Evolutionary conservation across 2,888 invertebrate species (phyloP).

Genomic region (Operophtera brumata): DNA sequence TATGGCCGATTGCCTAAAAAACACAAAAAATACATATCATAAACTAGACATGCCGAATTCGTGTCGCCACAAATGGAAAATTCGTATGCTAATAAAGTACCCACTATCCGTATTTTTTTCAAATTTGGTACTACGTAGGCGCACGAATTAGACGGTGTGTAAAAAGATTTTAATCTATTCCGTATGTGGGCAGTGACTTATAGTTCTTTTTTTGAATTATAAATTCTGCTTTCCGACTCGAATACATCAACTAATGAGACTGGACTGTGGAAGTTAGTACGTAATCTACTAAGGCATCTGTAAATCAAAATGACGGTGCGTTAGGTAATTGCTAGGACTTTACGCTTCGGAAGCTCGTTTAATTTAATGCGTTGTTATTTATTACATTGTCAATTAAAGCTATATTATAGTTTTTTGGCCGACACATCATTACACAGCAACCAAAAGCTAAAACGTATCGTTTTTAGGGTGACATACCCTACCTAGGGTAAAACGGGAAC

Average conservation of each 20-base stretch:
- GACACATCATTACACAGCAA: conserved; percentile 2
- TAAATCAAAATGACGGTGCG: conserved; percentile 61
- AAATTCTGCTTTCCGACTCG: conserved; percentile 58
- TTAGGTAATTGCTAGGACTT: conserved; percentile 59
- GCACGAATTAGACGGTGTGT: conserved; percentile 64
- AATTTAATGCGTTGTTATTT: conserved; percentile 48
- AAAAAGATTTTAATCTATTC: conserved; percentile 71
- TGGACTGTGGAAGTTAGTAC: conserved; percentile 40
- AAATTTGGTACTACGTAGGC: conserved; percentile 70
- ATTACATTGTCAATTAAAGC: conserved; percentile 52
- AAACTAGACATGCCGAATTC: conserved; percentile 65
- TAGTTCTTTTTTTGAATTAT: conserved; percentile 59
- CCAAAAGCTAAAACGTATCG: not conserved
- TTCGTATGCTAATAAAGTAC: conserved; percentile 69
- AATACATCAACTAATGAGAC: conserved; percentile 66
- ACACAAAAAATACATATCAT: conserved; percentile 60
- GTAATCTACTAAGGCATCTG: conserved; percentile 33
- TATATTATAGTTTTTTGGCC: conserved; percentile 33
- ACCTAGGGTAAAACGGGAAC: too few species aligned
- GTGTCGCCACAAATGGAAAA: conserved; percentile 66
- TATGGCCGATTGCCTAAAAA: conserved; percentile 52
- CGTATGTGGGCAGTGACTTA: conserved; percentile 71
- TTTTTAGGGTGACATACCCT: too few species aligned
- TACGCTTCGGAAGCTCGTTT: conserved; percentile 48
- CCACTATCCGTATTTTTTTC: conserved; percentile 49